These are phyloP conservation scores for Choloepus didactylus DNA, from an alignment of 2,797 vertebrate species.

Conservation along the genomic window DNA sequence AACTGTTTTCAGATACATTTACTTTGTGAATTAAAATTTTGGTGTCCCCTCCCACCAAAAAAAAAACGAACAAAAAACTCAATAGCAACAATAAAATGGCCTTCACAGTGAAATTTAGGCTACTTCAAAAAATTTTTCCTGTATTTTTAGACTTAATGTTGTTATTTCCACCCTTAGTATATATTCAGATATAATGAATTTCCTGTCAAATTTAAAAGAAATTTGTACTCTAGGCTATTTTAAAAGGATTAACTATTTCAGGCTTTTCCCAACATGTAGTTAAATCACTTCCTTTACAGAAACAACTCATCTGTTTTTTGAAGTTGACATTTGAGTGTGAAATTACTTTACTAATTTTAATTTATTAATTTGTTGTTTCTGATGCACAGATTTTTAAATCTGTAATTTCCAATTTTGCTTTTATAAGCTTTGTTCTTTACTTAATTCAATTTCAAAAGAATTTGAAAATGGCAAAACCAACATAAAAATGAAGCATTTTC, in stretches of 20 bases:
- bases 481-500: conserved; percentile 9
- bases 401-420: not conserved
- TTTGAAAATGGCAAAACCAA: not conserved
- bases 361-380: not conserved
- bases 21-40: conserved; percentile 20
- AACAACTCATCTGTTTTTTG: not conserved
- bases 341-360: conserved; percentile 54
- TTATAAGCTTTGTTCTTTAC: not conserved
- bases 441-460: not conserved
- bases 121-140: conserved; percentile 54
- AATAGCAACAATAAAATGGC: not conserved
- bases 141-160: conserved; percentile 64
- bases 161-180: conserved; percentile 41
- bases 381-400: not conserved
- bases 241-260: conserved; percentile 64
- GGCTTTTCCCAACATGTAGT: not conserved
- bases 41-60: not conserved
- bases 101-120: conserved; percentile 33
- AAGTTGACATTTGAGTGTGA: conserved; percentile 60
- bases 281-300: conserved; percentile 69
- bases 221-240: conserved; percentile 68
- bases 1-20: not conserved
- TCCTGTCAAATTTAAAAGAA: conserved; percentile 72
- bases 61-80: not conserved
- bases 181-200: conserved; percentile 73